Evolutionary conservation across 2,113 vertebrate genomes (phyloP).

Genomic region (Apodemus sylvaticus): DNA sequence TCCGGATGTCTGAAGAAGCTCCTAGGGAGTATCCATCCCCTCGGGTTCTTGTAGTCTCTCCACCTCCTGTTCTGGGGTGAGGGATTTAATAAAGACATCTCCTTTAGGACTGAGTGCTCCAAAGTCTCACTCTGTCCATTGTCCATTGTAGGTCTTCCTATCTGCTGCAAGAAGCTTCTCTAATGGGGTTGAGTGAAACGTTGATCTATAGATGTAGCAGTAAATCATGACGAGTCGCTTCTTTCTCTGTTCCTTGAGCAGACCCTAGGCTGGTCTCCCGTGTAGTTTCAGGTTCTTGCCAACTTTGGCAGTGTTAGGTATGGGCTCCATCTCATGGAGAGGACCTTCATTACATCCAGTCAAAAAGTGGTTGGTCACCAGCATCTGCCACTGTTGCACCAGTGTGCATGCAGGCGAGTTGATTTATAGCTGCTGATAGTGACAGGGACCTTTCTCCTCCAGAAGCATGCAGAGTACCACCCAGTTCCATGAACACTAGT

Average conservation of each 20-base stretch:
- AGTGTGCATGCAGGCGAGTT: background rate
- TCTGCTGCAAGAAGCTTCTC: background rate
- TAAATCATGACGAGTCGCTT: background rate
- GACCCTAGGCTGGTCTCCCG: background rate
- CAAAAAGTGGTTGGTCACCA: background rate
- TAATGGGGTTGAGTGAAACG: background rate
- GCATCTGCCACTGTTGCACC: background rate
- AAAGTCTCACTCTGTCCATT: background rate
- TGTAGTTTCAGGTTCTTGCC: background rate
- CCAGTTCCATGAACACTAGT: background rate
- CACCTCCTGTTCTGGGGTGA: background rate
- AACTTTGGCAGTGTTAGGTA: background rate
- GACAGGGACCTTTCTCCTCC: background rate
- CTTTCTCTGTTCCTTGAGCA: background rate
- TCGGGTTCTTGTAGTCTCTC: background rate
- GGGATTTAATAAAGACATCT: background rate
- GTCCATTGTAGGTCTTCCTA: background rate
- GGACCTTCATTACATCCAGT: background rate
- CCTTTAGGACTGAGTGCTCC: background rate
- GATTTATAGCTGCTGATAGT: background rate
- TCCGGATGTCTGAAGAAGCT: background rate
- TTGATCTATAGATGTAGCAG: background rate
- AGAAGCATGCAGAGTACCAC: background rate
- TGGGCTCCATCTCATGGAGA: background rate
- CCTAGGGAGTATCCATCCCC: background rate